A percentile compares a stretch with the other conserved stretches of the same genome.
These are phyloP conservation scores for Podargus strigoides DNA, from an alignment of 2,797 vertebrate genomes.

Conservation along the genomic window DNA sequence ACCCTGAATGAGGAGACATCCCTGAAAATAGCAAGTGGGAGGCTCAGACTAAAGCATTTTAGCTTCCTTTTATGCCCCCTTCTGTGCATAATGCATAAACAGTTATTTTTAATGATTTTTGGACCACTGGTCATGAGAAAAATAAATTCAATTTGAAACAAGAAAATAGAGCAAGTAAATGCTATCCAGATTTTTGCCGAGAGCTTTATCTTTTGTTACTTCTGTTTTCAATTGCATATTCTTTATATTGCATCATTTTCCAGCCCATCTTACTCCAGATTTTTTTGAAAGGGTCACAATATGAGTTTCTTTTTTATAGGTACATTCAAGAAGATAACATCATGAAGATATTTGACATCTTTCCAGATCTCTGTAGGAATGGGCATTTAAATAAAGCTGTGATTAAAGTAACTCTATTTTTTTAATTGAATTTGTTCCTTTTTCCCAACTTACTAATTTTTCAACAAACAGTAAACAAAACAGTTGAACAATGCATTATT, in stretches of 20 bases:
- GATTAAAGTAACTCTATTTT: not conserved
- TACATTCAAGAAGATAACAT: not conserved
- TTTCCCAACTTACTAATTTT: not conserved
- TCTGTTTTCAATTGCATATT: not conserved
- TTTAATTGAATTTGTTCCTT: not conserved
- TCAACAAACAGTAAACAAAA: not conserved
- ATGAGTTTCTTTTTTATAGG: not conserved
- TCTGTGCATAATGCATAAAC: not conserved
- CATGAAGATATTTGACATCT: not conserved
- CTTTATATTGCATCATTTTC: not conserved
- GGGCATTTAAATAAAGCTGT: not conserved
- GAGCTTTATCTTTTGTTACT: slow-evolving; percentile 8
- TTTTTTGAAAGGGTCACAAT: not conserved
- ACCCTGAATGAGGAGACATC: not conserved
- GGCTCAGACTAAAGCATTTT: not conserved
- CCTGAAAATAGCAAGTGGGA: not conserved
- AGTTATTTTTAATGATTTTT: slow-evolving; percentile 25
- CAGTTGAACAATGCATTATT: not conserved
- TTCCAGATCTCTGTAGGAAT: not conserved
- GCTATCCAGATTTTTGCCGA: not conserved
- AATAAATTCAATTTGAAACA: not conserved
- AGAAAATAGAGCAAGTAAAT: slow-evolving; percentile 4
- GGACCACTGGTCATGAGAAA: not conserved
- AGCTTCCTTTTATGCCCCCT: not conserved
- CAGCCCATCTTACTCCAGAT: not conserved